Conservation (phyloP, 2,113 vertebrate genomes). For the Lontra canadensis region DNA sequence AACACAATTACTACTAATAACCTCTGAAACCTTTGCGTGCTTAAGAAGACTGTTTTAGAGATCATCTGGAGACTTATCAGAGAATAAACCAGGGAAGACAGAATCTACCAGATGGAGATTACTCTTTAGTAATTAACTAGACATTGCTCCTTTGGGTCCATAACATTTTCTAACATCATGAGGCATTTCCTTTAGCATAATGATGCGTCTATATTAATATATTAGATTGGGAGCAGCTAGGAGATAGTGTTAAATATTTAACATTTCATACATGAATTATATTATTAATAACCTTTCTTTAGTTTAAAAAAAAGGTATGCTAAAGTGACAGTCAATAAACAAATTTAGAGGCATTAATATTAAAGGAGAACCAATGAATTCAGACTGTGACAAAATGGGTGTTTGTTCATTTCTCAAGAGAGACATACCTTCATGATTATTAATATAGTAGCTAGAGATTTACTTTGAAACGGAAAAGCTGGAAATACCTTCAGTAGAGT, state of each 20-base stretch:
- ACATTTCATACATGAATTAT: slow-evolving; percentile 80
- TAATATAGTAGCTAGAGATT: slow-evolving; percentile 69
- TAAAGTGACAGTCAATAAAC: slow-evolving; percentile 75
- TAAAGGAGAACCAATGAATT: slow-evolving; percentile 75
- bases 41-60: slow-evolving; percentile 79
- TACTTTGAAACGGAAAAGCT: slow-evolving; percentile 62
- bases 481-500: slow-evolving; percentile 54
- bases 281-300: slow-evolving; percentile 77
- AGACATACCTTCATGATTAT: slow-evolving; percentile 68
- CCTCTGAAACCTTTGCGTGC: slow-evolving; percentile 77
- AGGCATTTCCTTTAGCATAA: slow-evolving; percentile 81
- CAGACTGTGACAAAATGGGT: slow-evolving; percentile 66
- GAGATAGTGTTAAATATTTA: slow-evolving; percentile 81
- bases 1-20: slow-evolving; percentile 87
- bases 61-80: slow-evolving; percentile 82
- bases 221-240: slow-evolving; percentile 68
- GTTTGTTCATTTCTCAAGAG: slow-evolving; percentile 69
- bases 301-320: slow-evolving; percentile 61
- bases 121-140: slow-evolving; percentile 86
- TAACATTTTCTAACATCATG: slow-evolving; percentile 74
- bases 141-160: slow-evolving; percentile 81
- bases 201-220: slow-evolving; percentile 78
- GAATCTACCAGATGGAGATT: slow-evolving; percentile 82
- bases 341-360: slow-evolving; percentile 75
- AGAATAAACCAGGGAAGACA: slow-evolving; percentile 77